Conservation (phyloP, 1,140 invertebrate species). For the Cataglyphis hispanica region DNA sequence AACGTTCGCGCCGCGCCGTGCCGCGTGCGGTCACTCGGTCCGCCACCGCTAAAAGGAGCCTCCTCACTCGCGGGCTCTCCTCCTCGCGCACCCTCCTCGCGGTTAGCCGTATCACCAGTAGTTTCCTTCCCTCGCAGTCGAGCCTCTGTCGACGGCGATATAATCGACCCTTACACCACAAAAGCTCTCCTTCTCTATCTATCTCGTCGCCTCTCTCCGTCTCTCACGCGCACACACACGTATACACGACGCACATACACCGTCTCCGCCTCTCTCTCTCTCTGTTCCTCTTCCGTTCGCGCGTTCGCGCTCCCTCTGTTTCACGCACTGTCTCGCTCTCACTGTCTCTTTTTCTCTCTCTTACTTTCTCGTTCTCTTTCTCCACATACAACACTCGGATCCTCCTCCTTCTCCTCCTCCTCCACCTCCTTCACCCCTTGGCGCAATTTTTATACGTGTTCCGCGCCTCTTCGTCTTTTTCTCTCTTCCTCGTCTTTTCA, state of each 20-base stretch:
- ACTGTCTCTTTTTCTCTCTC: slow-evolving; percentile 1
- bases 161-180: slow-evolving; percentile 39
- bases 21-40: slow-evolving; percentile 60
- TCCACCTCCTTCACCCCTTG: not conserved
- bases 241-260: slow-evolving; percentile 9
- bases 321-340: not conserved
- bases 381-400: slow-evolving; percentile 41
- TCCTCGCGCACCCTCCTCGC: slow-evolving; percentile 17
- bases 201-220: not conserved
- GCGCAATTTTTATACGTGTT: slow-evolving; percentile 8
- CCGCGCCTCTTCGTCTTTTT: slow-evolving; percentile 6
- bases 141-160: slow-evolving; percentile 19
- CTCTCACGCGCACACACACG: not conserved
- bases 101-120: not conserved
- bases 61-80: slow-evolving; percentile 1
- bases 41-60: slow-evolving; percentile 30
- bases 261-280: slow-evolving; percentile 43
- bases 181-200: slow-evolving; percentile 24
- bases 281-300: slow-evolving; percentile 27
- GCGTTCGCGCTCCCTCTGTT: slow-evolving; percentile 38
- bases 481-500: slow-evolving; percentile 60
- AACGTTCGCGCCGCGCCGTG: slow-evolving; percentile 60
- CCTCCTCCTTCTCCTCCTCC: not conserved
- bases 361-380: slow-evolving; percentile 48
- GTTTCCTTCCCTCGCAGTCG: slow-evolving; percentile 14